Evolutionary conservation across 2,113 vertebrate species (phyloP).

Genomic region (Paracanthobrama guichenoti): DNA sequence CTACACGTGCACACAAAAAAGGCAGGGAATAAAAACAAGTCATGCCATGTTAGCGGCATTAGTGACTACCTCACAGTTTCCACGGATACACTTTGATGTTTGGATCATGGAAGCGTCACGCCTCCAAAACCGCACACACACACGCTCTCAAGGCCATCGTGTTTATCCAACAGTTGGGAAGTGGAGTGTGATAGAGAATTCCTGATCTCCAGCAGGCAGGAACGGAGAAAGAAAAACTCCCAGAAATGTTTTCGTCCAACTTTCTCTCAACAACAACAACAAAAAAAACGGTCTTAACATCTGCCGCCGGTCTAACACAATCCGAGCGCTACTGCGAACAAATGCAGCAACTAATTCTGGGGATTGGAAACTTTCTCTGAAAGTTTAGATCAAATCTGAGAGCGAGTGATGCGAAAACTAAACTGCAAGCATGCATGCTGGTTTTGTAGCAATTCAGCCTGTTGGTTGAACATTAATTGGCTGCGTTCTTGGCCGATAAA

Average conservation of each 20-base stretch:
- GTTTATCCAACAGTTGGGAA: slow-evolving; percentile 41
- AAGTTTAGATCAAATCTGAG: neutral
- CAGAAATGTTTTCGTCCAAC: neutral
- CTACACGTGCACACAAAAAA: neutral
- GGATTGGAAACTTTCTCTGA: neutral
- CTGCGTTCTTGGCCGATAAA: slow-evolving; percentile 20
- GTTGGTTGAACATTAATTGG: slow-evolving; percentile 39
- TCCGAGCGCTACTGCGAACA: neutral
- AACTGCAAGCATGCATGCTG: too few species aligned
- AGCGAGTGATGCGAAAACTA: too few species aligned
- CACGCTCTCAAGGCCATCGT: slow-evolving; percentile 48
- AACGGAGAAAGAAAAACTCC: slow-evolving; percentile 37
- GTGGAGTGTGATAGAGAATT: slow-evolving; percentile 46
- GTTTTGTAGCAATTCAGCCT: neutral
- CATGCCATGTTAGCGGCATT: slow-evolving; percentile 36
- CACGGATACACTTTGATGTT: slow-evolving; percentile 43
- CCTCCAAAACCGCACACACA: slow-evolving; percentile 26
- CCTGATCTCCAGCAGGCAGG: slow-evolving; percentile 44
- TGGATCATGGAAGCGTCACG: slow-evolving; percentile 33
- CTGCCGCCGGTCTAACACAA: neutral
- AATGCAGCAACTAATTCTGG: neutral
- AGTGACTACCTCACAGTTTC: slow-evolving; percentile 33
- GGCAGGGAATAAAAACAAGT: slow-evolving; percentile 27
- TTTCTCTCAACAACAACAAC: slow-evolving; percentile 18
- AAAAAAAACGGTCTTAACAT: neutral